A percentile compares a stretch with the other conserved stretches of the same genome.
Conservation (phyloP, 2,888 invertebrate species). For the Stenoptilia bipunctidactyla region DNA sequence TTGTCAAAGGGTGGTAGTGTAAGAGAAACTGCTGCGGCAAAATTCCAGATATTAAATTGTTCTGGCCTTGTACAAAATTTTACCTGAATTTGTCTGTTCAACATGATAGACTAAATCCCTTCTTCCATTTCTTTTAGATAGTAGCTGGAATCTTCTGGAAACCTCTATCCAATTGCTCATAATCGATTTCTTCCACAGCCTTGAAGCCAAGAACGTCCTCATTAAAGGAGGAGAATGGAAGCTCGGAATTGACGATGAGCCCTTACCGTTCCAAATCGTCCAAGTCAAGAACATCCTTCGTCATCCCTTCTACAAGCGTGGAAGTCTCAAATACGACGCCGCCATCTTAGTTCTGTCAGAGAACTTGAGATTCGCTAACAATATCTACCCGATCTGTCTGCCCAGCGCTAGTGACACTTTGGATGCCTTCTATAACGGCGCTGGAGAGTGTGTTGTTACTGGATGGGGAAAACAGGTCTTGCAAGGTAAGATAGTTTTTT, state of each 20-base stretch:
- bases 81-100: too few species aligned
- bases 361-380: slow-evolving; percentile 74
- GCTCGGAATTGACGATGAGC: slow-evolving; percentile 84
- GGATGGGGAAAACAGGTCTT: slow-evolving; percentile 88
- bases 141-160: too few species aligned
- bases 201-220: slow-evolving; percentile 75
- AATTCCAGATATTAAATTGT: too few species aligned
- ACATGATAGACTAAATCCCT: too few species aligned
- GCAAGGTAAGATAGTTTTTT: slow-evolving; percentile 81
- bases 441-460: slow-evolving; percentile 79
- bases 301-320: slow-evolving; percentile 78
- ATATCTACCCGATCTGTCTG: slow-evolving; percentile 82
- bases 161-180: too few species aligned
- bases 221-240: slow-evolving; percentile 90
- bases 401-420: slow-evolving; percentile 52
- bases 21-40: too few species aligned
- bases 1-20: too few species aligned
- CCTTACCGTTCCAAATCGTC: slow-evolving; percentile 82
- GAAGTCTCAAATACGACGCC: slow-evolving; percentile 75
- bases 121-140: too few species aligned
- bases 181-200: too few species aligned
- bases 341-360: slow-evolving; percentile 79
- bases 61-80: too few species aligned
- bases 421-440: slow-evolving; percentile 71
- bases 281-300: slow-evolving; percentile 77